A percentile compares a stretch with the other conserved stretches of the same genome.
phyloP scores from a whole-genome alignment of 2,113 vertebrate genomes.

The Erythrocercus mccallii region DNA sequence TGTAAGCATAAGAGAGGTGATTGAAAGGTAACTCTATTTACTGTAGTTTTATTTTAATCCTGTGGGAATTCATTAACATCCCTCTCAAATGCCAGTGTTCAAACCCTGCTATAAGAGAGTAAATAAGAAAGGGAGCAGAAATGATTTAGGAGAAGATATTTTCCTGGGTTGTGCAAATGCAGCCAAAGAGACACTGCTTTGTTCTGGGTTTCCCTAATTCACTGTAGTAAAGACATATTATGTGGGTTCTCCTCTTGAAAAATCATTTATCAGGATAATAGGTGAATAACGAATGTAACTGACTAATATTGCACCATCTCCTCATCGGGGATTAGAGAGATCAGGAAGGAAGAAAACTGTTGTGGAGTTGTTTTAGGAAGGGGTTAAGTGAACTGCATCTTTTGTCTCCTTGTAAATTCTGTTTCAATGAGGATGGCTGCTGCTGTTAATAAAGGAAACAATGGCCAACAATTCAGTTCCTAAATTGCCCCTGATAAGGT shows the following conservation, averaged over 20 bases:
- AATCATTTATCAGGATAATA: neutral
- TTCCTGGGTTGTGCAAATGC: neutral
- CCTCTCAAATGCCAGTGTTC: neutral
- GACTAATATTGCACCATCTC: neutral
- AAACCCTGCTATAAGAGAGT: neutral
- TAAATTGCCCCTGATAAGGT: neutral
- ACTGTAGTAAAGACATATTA: neutral
- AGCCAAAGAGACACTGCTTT: neutral
- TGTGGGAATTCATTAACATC: slow-evolving; percentile 17
- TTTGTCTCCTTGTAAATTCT: neutral
- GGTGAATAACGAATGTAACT: neutral
- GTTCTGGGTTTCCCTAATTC: neutral
- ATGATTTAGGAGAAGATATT: neutral
- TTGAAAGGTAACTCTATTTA: neutral
- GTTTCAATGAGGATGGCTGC: neutral
- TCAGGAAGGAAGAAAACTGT: neutral
- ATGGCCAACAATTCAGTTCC: neutral
- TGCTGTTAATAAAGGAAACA: neutral
- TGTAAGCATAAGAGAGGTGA: neutral
- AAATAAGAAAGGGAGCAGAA: neutral
- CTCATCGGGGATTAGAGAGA: neutral
- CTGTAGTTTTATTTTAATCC: slow-evolving; percentile 7
- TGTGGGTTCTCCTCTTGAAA: neutral
- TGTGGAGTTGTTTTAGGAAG: neutral
- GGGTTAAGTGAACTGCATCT: neutral